Evolutionary conservation across 2,888 invertebrate genomes (phyloP).

Genomic region (Apodemia mormo): DNA sequence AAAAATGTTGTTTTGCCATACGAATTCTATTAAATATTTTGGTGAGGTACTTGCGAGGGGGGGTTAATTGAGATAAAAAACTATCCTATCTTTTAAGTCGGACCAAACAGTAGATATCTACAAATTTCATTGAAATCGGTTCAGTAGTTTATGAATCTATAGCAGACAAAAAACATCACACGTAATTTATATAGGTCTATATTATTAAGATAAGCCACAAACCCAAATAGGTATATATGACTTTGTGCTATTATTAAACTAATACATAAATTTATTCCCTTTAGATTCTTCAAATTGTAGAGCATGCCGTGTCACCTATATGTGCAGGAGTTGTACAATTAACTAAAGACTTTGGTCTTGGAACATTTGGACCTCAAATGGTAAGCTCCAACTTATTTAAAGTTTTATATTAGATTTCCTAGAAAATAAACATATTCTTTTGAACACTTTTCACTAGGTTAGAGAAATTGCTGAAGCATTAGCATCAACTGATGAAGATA

Average conservation of each 20-base stretch:
- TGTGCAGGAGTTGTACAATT: conserved; percentile 87
- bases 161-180: too few species aligned
- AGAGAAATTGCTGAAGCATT: conserved; percentile 88
- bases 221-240: not conserved
- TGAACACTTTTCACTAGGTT: conserved; percentile 56
- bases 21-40: too few species aligned
- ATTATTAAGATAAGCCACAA: too few species aligned
- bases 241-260: not conserved
- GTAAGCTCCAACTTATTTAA: conserved; percentile 45
- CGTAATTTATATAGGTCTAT: too few species aligned
- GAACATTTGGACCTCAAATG: conserved; percentile 87
- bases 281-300: conserved; percentile 88
- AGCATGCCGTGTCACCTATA: conserved; percentile 86
- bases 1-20: too few species aligned
- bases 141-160: too few species aligned
- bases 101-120: too few species aligned
- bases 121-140: too few species aligned
- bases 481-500: conserved; percentile 71
- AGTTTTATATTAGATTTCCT: not conserved
- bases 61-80: too few species aligned
- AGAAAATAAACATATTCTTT: not conserved
- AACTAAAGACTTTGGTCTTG: conserved; percentile 84
- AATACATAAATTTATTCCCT: conserved; percentile 41
- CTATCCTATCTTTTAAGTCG: too few species aligned
- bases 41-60: too few species aligned